Evolutionary conservation across 2,797 vertebrate genomes (phyloP), one percentile per base, ranked within the genome.

Genomic region (Ispidina picta): DNA sequence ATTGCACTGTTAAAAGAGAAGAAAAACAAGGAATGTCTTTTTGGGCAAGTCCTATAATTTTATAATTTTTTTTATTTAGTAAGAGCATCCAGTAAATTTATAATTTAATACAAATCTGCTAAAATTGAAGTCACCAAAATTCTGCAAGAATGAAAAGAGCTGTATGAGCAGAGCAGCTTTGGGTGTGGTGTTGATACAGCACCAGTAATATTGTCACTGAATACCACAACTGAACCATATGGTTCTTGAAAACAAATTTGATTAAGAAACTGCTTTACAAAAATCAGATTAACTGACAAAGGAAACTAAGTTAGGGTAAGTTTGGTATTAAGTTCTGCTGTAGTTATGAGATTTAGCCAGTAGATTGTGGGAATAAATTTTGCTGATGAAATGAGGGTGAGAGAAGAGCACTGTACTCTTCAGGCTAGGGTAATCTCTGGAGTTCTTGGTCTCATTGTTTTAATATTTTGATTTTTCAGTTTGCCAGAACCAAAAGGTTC

Each of bases 1-100:
- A 97, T 99, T 92, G 94, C 94, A 28, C 37, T 92, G 18, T 95
- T 98, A 92, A 98, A 98, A 94, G 98, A 98, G 84, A 98, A 97
- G 95, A 97, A 95, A 95, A 96, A 44, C 26, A 98, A 98, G 60
- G 98, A 98, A 48, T 88, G 95, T 90, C 86, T 90, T 59, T 96
- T 96, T 94, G 89, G 96, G 98, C 98, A 93, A 97, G 97, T 82
- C 31, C 54, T 91, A 29, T 25, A 33, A 51, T 86, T 89, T 68
- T 54, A 37, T 13, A 13, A 14, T 37, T 37, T 37, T 37, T 37
- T 37, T 37, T 37, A 37, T 54, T 41, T 21, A 31, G 22, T 39
- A 55, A 83, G 10, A 13, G 2, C 21, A 3, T 84, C 35, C 14
- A 46, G 18, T 75, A 69, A 44, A 43, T 59, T 48, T 83, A 26